These are phyloP conservation scores for Phalacrocorax pelagicus DNA, from an alignment of 2,113 vertebrate species.

Conservation along the genomic window DNA sequence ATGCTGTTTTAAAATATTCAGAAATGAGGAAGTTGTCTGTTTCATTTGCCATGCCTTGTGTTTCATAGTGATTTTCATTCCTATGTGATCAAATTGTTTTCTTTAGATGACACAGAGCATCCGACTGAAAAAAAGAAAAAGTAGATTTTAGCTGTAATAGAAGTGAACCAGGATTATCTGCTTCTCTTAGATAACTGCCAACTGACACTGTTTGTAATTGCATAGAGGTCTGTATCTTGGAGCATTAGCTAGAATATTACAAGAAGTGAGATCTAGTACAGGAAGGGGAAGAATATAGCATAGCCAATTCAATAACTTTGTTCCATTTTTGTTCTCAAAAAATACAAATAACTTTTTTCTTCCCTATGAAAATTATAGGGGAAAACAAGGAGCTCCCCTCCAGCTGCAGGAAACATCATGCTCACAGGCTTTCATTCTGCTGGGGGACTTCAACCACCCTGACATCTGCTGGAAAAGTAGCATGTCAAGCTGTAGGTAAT, in stretches of 20 bases:
- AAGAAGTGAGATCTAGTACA: neutral
- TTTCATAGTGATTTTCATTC: neutral
- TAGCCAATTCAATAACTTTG: neutral
- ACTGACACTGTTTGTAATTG: neutral
- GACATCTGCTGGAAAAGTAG: neutral
- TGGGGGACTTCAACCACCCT: neutral
- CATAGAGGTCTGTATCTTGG: neutral
- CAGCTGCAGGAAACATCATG: neutral
- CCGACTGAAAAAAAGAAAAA: neutral
- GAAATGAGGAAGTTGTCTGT: neutral
- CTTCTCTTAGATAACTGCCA: neutral
- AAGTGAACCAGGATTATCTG: neutral
- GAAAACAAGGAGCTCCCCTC: neutral
- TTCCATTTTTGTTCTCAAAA: neutral
- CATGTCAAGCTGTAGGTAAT: neutral
- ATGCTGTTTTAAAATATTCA: slow-evolving; percentile 8
- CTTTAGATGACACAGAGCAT: neutral
- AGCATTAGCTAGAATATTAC: neutral
- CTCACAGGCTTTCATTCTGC: neutral
- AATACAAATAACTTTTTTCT: neutral
- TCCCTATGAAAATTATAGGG: neutral
- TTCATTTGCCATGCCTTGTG: neutral
- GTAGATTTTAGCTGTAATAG: neutral
- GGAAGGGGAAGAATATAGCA: neutral
- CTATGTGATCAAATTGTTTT: neutral